Evolutionary conservation across 2,888 invertebrate genomes (phyloP).

Genomic region (Troilus luridus): DNA sequence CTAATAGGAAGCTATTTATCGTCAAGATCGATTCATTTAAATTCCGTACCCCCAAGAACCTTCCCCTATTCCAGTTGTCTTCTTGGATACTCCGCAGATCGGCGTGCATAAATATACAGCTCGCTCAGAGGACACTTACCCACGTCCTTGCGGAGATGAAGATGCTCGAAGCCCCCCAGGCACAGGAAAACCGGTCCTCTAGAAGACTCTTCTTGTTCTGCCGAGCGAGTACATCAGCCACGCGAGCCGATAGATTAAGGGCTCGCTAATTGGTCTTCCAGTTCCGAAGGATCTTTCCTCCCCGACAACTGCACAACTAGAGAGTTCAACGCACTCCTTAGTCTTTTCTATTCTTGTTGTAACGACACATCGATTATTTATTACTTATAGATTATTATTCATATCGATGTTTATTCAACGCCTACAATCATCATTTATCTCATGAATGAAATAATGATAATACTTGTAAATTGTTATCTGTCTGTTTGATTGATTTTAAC

Average conservation of each 20-base stretch:
- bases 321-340: not conserved
- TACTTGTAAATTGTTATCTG: no score
- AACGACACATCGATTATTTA: not conserved
- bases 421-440: no score
- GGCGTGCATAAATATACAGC: not conserved
- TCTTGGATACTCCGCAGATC: no score
- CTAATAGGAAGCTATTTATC: no score
- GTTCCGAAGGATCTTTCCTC: not conserved
- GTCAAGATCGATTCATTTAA: no score
- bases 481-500: no score
- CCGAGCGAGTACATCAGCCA: not conserved
- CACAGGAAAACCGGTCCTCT: not conserved
- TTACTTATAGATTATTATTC: not conserved
- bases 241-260: not conserved
- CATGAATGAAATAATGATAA: no score
- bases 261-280: conserved; percentile 11
- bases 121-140: not conserved
- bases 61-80: no score
- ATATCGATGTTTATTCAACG: not conserved
- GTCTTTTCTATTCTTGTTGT: not conserved
- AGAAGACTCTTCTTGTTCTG: not conserved
- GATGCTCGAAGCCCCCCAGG: not conserved
- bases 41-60: no score
- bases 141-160: not conserved
- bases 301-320: not conserved